Conservation (phyloP, 2,113 vertebrate species). For the Camelus dromedarius region DNA sequence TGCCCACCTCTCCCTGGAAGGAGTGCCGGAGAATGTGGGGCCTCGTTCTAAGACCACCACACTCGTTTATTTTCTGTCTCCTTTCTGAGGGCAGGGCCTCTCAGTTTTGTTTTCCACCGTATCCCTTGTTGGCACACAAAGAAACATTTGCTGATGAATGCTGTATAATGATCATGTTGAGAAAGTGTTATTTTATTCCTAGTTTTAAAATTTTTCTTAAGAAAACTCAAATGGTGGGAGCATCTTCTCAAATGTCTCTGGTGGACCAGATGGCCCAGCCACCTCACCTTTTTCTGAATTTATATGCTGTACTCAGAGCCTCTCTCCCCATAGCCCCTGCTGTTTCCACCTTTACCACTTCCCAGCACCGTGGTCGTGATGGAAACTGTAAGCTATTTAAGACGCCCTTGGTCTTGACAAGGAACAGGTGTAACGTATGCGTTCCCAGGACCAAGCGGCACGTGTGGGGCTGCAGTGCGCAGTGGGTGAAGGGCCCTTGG, state of each 20-base stretch:
- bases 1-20: background rate
- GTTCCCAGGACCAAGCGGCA: too few species aligned
- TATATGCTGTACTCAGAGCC: background rate
- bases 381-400: background rate
- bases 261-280: background rate
- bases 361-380: background rate
- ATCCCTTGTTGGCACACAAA: background rate
- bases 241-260: background rate
- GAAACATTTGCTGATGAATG: background rate
- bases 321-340: background rate
- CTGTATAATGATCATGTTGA: background rate
- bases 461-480: background rate
- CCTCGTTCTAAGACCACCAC: background rate
- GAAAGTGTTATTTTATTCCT: background rate
- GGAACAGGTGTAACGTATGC: rapidly evolving
- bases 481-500: background rate
- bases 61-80: background rate
- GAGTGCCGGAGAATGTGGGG: background rate
- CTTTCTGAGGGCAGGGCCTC: background rate
- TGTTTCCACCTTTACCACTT: background rate
- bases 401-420: background rate
- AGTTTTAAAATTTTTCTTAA: background rate
- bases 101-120: background rate
- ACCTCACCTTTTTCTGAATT: background rate
- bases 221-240: background rate